phyloP scores from a whole-genome alignment of 2,888 invertebrate genomes.

The Hirtodrosophila trivittata region DNA sequence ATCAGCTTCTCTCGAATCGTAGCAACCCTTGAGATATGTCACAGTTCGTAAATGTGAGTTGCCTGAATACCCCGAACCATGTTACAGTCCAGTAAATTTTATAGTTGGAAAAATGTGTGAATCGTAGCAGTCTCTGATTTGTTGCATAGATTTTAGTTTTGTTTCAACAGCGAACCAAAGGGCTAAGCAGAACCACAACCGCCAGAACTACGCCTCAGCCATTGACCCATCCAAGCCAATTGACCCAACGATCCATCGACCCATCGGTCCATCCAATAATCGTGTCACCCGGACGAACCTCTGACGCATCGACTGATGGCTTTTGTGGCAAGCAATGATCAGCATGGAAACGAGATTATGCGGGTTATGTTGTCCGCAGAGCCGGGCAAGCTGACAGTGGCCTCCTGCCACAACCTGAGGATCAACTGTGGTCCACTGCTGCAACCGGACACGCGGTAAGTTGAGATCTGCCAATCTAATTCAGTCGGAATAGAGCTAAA shows the following conservation, averaged over 20 bases:
- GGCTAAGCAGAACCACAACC: background rate
- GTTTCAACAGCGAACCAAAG: background rate
- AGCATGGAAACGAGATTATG: constrained; percentile 38
- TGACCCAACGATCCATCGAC: background rate
- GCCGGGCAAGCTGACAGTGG: constrained; percentile 27
- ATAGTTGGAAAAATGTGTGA: background rate
- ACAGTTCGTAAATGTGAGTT: no score
- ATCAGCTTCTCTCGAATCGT: no score
- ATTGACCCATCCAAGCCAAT: background rate
- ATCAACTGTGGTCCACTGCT: constrained; percentile 30
- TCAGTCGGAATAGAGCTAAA: background rate
- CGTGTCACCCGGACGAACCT: no score
- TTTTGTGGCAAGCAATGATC: constrained; percentile 41
- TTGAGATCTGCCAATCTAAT: background rate
- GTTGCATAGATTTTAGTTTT: background rate
- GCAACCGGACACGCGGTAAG: constrained; percentile 14
- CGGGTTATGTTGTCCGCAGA: constrained; percentile 36
- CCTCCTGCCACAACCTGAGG: constrained; percentile 34
- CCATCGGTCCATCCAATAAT: no score
- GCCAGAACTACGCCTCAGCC: no score
- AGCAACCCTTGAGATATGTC: no score
- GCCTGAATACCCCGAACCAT: no score
- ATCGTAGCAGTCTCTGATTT: constrained; percentile 13
- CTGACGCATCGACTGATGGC: constrained; percentile 33
- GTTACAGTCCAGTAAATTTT: background rate